phyloP scores from a whole-genome alignment of 2,888 invertebrate genomes.

The Autographa pulchrina region DNA sequence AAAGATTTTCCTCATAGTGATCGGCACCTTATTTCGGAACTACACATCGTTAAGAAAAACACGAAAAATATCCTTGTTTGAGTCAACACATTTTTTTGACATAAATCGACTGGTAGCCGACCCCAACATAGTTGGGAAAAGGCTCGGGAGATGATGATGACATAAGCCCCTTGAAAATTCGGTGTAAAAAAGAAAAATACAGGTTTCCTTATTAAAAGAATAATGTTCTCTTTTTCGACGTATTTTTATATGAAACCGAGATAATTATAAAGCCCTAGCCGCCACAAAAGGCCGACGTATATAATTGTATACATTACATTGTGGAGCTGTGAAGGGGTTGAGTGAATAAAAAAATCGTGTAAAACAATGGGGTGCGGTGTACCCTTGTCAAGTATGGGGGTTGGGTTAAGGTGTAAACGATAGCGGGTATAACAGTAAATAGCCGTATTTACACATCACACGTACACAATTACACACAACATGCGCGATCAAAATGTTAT shows the following conservation, averaged over 20 bases:
- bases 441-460: neutral
- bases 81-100: neutral
- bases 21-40: too few relatives aligned
- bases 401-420: conserved; percentile 34
- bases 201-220: neutral
- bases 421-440: neutral
- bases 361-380: conserved; percentile 71
- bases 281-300: conserved; percentile 51
- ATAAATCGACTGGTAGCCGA: too few relatives aligned
- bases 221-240: conserved; percentile 3
- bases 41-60: neutral
- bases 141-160: too few relatives aligned
- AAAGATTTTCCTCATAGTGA: too few relatives aligned
- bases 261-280: conserved; percentile 47
- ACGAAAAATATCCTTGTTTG: neutral
- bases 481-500: too few relatives aligned
- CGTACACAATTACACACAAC: too few relatives aligned
- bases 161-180: neutral
- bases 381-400: conserved; percentile 72
- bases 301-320: conserved; percentile 59
- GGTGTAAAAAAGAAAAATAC: neutral
- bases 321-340: conserved; percentile 54
- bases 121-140: too few relatives aligned
- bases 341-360: conserved; percentile 70
- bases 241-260: conserved; percentile 32